Base-by-base conservation (phyloP, 2,888 invertebrate species). In the Balanococcus diminutus region DNA sequence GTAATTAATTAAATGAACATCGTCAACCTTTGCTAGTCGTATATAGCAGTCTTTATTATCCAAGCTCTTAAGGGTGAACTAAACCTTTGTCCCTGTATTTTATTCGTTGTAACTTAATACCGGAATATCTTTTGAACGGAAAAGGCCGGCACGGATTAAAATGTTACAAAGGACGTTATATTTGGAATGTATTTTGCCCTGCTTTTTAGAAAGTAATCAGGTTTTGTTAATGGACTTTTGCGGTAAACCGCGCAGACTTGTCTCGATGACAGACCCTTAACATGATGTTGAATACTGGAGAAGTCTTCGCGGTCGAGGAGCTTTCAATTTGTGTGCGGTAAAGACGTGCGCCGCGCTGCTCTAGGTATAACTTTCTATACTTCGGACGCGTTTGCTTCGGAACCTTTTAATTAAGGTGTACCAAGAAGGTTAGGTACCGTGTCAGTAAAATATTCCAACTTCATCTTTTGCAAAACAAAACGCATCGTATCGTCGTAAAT, bases 1-100 rank as follows among this genome's bases (percentile, higher is more conserved):
- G 82, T 82, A 82, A 82, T 82, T 82, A 82, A 82, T 82, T 82
- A 82, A 82, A 82, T 82, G 82, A 82, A 82, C 82, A 51, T 82
- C 82, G 51, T 82, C 82, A 82, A 82, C 82, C 82, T 82, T 82
- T 82, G 42, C 82, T 82, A 46, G 82, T 82, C 82, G 82, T 82
- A 51, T 82, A 82, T 51, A 46, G 28, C 36, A 82, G 82, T 42
- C 82, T 51, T 42, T 82, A 82, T 82, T 82, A 82, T 82, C 51
- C 46, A 82, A 82, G 82, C 82, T 82, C 82, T 82, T 82, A 42
- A 51, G 32, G 82, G 82, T 51, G 42, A 82, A 82, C 82, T 42
- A 51, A 42, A 82, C 42, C 82, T 51, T 42, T 51, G 82, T 75
- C 75, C 75, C 75, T 28, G 31, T 75, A 75, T 75, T 75, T 75